Conservation (phyloP, 2,113 vertebrate species). For the Reinhardtius hippoglossoides region DNA sequence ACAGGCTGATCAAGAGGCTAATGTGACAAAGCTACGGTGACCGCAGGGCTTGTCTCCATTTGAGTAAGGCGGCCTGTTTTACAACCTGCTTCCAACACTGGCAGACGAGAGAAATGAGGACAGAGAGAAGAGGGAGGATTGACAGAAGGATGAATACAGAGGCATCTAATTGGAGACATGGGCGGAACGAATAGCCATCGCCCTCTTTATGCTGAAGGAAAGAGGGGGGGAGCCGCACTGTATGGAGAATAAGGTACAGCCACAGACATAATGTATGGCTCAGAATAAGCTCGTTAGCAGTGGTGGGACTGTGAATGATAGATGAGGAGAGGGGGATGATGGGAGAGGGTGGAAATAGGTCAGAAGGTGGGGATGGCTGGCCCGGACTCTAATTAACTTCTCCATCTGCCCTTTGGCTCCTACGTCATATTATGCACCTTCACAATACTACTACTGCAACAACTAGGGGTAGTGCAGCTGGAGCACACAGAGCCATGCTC, state of each 20-base stretch:
- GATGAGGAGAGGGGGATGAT: slow-evolving; percentile 42
- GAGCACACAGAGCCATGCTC: neutral
- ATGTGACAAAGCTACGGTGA: slow-evolving; percentile 63
- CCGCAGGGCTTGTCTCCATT: slow-evolving; percentile 63
- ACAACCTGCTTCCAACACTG: slow-evolving; percentile 59
- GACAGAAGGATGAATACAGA: slow-evolving; percentile 52
- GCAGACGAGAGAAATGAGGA: slow-evolving; percentile 50
- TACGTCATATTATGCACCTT: slow-evolving; percentile 26
- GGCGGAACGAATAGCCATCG: slow-evolving; percentile 28
- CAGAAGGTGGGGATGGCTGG: slow-evolving; percentile 62
- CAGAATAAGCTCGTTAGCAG: slow-evolving; percentile 67
- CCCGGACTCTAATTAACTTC: slow-evolving; percentile 75
- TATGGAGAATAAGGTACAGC: slow-evolving; percentile 25
- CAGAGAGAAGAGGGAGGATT: slow-evolving; percentile 36
- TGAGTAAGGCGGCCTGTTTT: slow-evolving; percentile 63
- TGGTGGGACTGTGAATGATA: slow-evolving; percentile 53
- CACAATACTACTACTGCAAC: slow-evolving; percentile 1
- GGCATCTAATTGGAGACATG: slow-evolving; percentile 69
- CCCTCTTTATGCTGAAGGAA: slow-evolving; percentile 21
- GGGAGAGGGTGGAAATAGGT: slow-evolving; percentile 55
- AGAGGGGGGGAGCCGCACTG: neutral
- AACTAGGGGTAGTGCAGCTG: neutral
- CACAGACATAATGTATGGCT: slow-evolving; percentile 52
- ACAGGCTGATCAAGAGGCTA: slow-evolving; percentile 61
- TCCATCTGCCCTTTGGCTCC: slow-evolving; percentile 50